Percentiles rank a stretch among this genome's conserved stretches.
Evolutionary conservation across 2,888 invertebrate species (phyloP).

Genomic region (Pyrochroa serraticornis): DNA sequence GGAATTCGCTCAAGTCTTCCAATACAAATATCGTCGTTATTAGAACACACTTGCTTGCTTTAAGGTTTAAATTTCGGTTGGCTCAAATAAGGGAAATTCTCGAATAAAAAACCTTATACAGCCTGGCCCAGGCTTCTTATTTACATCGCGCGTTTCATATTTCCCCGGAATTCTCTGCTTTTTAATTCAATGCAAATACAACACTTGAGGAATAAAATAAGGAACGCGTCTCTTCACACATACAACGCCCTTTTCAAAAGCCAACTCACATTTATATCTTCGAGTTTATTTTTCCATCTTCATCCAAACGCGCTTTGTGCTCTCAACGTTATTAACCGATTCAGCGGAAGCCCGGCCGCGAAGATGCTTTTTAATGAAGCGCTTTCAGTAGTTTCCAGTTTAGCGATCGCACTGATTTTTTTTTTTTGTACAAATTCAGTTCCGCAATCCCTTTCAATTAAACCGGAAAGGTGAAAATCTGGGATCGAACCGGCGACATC

Average conservation of each 20-base stretch:
- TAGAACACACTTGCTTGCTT: constrained; percentile 32
- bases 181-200: constrained; percentile 26
- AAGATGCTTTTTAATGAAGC: background rate
- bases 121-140: constrained; percentile 10
- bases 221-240: background rate
- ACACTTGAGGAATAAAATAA: background rate
- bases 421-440: background rate
- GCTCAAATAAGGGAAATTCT: constrained; percentile 19
- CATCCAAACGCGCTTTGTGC: too few species aligned
- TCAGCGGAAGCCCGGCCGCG: too few species aligned
- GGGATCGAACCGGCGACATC: background rate
- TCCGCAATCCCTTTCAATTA: background rate
- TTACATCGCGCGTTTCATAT: constrained; percentile 18
- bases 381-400: background rate
- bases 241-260: too few species aligned
- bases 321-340: too few species aligned
- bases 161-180: constrained; percentile 6
- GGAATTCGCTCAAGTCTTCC: constrained; percentile 37
- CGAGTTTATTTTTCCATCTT: too few species aligned
- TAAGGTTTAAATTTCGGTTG: constrained; percentile 27
- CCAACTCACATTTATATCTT: too few species aligned
- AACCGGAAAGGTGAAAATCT: background rate
- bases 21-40: constrained; percentile 40
- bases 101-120: constrained; percentile 19
- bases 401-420: too few species aligned